Evolutionary conservation across 2,888 invertebrate species (phyloP).

Genomic region (Euspilapteryx auroguttella): DNA sequence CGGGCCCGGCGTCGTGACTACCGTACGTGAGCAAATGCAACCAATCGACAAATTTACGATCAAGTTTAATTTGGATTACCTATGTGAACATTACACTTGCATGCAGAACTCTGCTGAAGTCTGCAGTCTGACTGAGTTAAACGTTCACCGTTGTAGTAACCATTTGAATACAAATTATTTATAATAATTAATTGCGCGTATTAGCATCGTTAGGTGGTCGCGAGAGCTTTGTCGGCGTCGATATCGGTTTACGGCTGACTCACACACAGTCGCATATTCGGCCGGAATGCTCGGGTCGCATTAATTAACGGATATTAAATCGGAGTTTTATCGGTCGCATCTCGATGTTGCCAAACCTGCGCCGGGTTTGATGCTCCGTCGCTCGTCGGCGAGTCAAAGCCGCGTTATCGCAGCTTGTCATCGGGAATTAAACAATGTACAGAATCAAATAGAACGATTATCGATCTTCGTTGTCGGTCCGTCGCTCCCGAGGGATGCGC

Average conservation of each 20-base stretch:
- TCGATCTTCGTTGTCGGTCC: slow-evolving; percentile 15
- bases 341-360: slow-evolving; percentile 55
- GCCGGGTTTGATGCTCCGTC: slow-evolving; percentile 37
- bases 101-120: no score
- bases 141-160: slow-evolving; percentile 15
- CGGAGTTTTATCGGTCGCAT: slow-evolving; percentile 52
- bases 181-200: slow-evolving; percentile 55
- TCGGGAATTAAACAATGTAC: slow-evolving; percentile 51
- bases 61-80: no score
- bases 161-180: slow-evolving; percentile 43
- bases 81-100: no score
- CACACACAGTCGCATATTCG: slow-evolving; percentile 47
- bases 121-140: no score
- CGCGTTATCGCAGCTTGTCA: slow-evolving; percentile 47
- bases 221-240: slow-evolving; percentile 45
- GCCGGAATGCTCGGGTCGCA: slow-evolving; percentile 49
- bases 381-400: slow-evolving; percentile 25
- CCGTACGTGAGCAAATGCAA: slow-evolving; percentile 33
- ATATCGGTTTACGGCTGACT: slow-evolving; percentile 45
- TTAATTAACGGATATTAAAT: slow-evolving; percentile 61
- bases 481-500: slow-evolving; percentile 13
- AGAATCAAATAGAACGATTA: slow-evolving; percentile 45
- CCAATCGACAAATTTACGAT: no score
- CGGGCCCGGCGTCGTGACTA: slow-evolving; percentile 13
- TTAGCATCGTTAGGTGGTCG: slow-evolving; percentile 47